Base-by-base conservation (phyloP, 2,113 vertebrate species). In the Nesospiza acunhae region DNA sequence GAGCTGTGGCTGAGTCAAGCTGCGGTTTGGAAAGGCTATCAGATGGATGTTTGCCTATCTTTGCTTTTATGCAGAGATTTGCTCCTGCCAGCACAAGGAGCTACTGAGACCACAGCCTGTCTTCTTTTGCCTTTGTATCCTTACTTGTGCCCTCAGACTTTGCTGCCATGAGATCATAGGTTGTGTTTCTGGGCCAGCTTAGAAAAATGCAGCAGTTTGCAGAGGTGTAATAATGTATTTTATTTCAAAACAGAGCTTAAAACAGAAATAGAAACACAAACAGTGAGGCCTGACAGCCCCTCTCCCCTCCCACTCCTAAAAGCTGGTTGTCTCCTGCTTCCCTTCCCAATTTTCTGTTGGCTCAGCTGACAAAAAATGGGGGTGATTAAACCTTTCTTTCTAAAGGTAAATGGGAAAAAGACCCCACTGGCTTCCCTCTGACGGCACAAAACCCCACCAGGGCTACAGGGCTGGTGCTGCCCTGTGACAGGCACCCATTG, bases 171-270 rank as follows among this genome's bases (percentile, higher is more conserved):
- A 41, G 70, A 60, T 28, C 0, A 0, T 2, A 35, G 60, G 80
- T 73, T 47, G 31, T 7, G 20, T 60, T 7, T 3, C 15, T 6
- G 49, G 41, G 62, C 28, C 62, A 58, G 10, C 62, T 85, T 85
- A 28, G 47, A 76, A 72, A 72, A 87, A 49, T 37, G 50, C 66
- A 13, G 30, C 41, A 66, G 49, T 88, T 85, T 80, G 49, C 79
- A 90, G 82, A 94, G 79, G 67, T 95, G 78, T 79, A 85, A 76
- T 88, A 76, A 83, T 42, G 75, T 41, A 63, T 53, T 93, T 88
- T 85, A 64, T 46, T 85, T 92, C 58, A 93, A 97, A 91, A 74
- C 66, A 93, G 62, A 75, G 63, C 69, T 87, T 70, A 47, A 84
- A 91, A 68, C 44, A 90, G 58, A 82, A 89, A 81, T 49, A 58